Base-by-base conservation (phyloP, 2,888 invertebrate genomes). In the Cyaniris semiargus region DNA sequence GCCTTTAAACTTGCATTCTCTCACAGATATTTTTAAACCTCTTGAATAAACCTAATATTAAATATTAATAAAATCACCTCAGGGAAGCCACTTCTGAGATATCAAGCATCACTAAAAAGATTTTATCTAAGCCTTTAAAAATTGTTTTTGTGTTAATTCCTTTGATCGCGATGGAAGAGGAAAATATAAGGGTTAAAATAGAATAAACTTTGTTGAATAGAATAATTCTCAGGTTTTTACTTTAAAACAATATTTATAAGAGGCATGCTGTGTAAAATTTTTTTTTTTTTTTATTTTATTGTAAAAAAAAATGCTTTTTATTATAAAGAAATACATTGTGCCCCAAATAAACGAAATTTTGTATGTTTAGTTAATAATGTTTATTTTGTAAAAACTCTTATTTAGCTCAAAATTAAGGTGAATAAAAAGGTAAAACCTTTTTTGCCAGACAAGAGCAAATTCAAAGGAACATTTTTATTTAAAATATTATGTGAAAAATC, bases 401-500 rank as follows among this genome's bases (percentile, higher is more conserved):
- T n/a, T n/a, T n/a, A 1, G 15, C 15, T 53, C 5, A 18, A 53
- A 53, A 18, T 18, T 18, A 53, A 48, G 13, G 60, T 4, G 3
- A 60, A 60, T 21, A 8, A 23, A 60, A 23, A 3, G 21, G 21
- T 21, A 8, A 58, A 58, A 60, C 23, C 3, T 23, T 60, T 23
- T 18, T 21, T 7, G 4, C 10, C 23, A 58, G 8, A 60, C 23
- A 23, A 10, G 23, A 60, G 23, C 60, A 23, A 13, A 13, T 60
- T 23, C 23, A 60, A 60, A 60, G 6, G 27, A 66, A 66, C 58
- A 66, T 23, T 66, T 66, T 66, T 66, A 66, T 66, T 66, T 31
- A 31, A 66, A 66, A 66, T 66, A 66, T 66, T 66, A 66, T 66
- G 66, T 66, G 66, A 66, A 66, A 66, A 66, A 66, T 66, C 66